These are phyloP conservation scores for Odontomyia ornata DNA, from an alignment of 2,888 invertebrate genomes.

Conservation along the genomic window DNA sequence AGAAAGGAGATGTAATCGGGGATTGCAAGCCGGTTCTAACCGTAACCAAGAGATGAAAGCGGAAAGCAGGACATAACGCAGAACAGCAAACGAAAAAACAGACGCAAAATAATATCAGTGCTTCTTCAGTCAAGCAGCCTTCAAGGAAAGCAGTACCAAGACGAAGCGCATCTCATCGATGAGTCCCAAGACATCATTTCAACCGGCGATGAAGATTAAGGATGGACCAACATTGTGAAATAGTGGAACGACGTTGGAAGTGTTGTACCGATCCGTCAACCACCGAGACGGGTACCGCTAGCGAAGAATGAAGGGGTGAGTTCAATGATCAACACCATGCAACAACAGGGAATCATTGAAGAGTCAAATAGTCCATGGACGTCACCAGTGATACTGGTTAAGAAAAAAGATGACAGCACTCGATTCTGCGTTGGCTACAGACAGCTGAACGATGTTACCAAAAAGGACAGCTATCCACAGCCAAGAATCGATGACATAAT, in stretches of 20 bases:
- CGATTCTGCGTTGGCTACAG: too few relatives aligned
- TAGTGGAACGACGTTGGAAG: neutral
- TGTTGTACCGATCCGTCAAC: neutral
- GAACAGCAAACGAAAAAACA: neutral
- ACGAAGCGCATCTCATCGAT: neutral
- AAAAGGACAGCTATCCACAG: too few relatives aligned
- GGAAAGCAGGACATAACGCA: neutral
- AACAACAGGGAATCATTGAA: too few relatives aligned
- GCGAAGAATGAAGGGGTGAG: neutral
- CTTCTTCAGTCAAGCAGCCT: too few relatives aligned
- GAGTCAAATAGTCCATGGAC: too few relatives aligned
- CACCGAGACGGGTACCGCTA: neutral
- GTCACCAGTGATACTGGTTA: too few relatives aligned
- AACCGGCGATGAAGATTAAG: neutral
- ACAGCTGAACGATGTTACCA: too few relatives aligned
- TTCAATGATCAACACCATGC: neutral
- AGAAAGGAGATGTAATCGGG: too few relatives aligned
- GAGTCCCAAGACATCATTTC: neutral
- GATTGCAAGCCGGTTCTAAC: neutral
- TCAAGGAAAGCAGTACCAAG: too few relatives aligned
- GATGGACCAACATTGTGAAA: neutral
- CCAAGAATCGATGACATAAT: too few relatives aligned
- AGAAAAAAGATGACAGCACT: too few relatives aligned
- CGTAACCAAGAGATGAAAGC: neutral
- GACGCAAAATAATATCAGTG: neutral